phyloP scores from a whole-genome alignment of 2,797 vertebrate species.

The Austrolebias charrua region DNA sequence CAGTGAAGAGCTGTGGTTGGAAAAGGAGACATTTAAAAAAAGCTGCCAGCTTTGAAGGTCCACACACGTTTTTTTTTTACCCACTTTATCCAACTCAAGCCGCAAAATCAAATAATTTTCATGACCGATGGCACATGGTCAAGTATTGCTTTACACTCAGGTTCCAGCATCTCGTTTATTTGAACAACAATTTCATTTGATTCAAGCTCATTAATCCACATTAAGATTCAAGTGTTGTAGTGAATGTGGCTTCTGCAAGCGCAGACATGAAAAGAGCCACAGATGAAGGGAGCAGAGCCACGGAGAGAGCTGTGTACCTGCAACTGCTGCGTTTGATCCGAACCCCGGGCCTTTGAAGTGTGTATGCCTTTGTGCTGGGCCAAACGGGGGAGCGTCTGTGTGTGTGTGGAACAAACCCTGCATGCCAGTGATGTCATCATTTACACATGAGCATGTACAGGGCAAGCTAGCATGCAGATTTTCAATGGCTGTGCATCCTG shows the following conservation, averaged over 20 bases:
- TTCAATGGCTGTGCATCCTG: not conserved
- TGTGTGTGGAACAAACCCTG: constrained; percentile 34
- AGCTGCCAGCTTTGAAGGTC: constrained; percentile 44
- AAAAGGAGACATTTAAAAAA: constrained; percentile 35
- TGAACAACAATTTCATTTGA: constrained; percentile 64
- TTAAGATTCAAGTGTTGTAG: constrained; percentile 70
- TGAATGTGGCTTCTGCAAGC: constrained; percentile 65
- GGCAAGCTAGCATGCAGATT: constrained; percentile 9
- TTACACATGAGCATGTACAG: constrained; percentile 21
- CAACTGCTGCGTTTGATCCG: constrained; percentile 71
- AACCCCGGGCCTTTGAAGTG: constrained; percentile 72
- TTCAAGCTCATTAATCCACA: constrained; percentile 71
- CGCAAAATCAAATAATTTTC: constrained; percentile 50
- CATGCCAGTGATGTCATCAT: constrained; percentile 61
- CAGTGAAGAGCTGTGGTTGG: constrained; percentile 21
- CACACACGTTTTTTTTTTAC: constrained; percentile 16
- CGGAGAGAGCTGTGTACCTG: constrained; percentile 65
- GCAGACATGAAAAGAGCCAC: constrained; percentile 73
- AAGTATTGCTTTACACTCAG: constrained; percentile 43
- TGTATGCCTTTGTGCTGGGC: constrained; percentile 68
- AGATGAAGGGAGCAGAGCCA: constrained; percentile 70
- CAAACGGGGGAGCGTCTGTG: constrained; percentile 53
- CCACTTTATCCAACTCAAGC: constrained; percentile 28
- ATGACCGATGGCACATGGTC: constrained; percentile 43
- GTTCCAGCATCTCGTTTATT: constrained; percentile 61